Evolutionary conservation across 2,888 invertebrate genomes (phyloP).

Genomic region (Noctua pronuba): DNA sequence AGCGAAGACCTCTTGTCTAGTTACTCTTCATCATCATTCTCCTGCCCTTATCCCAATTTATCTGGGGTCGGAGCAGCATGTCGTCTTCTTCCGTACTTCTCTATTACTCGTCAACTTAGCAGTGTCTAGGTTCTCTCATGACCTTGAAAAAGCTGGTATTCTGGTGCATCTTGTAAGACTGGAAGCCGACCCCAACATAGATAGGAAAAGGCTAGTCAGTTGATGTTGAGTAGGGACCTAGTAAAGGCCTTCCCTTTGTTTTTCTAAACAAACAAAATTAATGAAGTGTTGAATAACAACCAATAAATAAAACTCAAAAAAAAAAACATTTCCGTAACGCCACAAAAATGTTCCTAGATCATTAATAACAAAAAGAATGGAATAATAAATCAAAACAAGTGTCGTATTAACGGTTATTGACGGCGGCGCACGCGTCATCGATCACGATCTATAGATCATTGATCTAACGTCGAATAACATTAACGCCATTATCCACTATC

Average conservation of each 20-base stretch:
- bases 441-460: constrained; percentile 79
- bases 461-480: constrained; percentile 73
- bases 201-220: not conserved
- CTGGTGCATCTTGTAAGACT: not conserved
- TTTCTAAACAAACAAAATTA: not conserved
- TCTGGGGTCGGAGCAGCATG: not conserved
- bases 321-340: constrained; percentile 9
- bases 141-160: not conserved
- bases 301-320: constrained; percentile 9
- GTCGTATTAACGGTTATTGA: constrained; percentile 73
- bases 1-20: not conserved
- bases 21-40: not conserved
- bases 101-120: not conserved
- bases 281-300: not conserved
- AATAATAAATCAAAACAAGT: constrained; percentile 67
- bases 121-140: not conserved
- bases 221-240: not conserved
- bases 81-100: not conserved
- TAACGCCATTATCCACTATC: constrained; percentile 58
- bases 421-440: constrained; percentile 72
- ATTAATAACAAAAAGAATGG: constrained; percentile 41
- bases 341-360: constrained; percentile 33
- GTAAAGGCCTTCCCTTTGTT: not conserved
- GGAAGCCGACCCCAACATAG: not conserved
- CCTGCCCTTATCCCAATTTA: not conserved